Percentiles rank a stretch among this genome's conserved stretches.
These are phyloP conservation scores for Esperia sulphurella DNA, from an alignment of 2,888 invertebrate genomes.

Conservation along the genomic window DNA sequence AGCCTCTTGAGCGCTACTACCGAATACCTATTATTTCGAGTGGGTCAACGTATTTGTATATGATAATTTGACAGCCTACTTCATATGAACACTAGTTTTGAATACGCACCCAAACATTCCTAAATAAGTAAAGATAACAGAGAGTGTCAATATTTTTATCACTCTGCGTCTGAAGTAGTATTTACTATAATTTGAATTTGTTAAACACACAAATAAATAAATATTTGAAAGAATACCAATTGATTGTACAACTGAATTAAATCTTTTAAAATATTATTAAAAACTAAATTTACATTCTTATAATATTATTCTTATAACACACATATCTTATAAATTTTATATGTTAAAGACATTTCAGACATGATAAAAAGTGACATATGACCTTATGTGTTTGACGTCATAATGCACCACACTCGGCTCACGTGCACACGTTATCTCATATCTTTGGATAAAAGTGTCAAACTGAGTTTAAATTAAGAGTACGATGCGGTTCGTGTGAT, in stretches of 20 bases:
- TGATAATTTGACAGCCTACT: slow-evolving; percentile 46
- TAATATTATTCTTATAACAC: too few species aligned
- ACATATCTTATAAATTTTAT: too few species aligned
- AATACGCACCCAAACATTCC: slow-evolving; percentile 3
- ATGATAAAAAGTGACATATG: neutral
- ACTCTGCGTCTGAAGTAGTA: neutral
- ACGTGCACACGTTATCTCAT: slow-evolving; percentile 30
- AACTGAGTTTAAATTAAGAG: neutral
- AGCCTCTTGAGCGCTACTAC: slow-evolving; percentile 64
- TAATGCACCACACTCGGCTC: slow-evolving; percentile 12
- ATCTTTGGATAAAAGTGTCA: slow-evolving; percentile 36
- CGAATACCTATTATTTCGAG: slow-evolving; percentile 70
- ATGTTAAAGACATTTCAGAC: too few species aligned
- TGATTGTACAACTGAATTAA: too few species aligned
- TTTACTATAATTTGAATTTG: neutral
- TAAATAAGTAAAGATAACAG: neutral
- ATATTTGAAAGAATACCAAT: too few species aligned
- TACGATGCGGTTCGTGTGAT: neutral
- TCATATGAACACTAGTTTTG: slow-evolving; percentile 15
- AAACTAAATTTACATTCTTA: too few species aligned
- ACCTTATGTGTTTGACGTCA: neutral
- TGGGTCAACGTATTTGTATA: slow-evolving; percentile 66
- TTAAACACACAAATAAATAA: neutral
- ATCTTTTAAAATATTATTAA: too few species aligned
- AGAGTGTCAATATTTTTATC: neutral